Base-by-base conservation (phyloP, 2,888 invertebrate genomes). In the Agrotis clavis region DNA sequence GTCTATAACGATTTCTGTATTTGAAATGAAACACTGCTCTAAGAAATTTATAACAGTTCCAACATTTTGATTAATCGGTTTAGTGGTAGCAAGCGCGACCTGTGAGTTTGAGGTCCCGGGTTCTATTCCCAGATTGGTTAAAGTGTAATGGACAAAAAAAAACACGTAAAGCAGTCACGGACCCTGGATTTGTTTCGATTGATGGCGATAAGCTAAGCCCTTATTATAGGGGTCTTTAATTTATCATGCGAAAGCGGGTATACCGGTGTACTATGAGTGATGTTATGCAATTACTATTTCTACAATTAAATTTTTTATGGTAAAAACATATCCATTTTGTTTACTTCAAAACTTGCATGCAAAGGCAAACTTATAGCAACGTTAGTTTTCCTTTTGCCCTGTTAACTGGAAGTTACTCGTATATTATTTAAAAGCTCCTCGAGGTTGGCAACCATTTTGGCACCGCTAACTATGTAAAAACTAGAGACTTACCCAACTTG, bases 391-490 rank as follows among this genome's bases (percentile, higher is more conserved):
- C 80, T 75, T 67, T 74, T 76, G 35, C 67, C 53, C 54, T 68
- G 80, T 80, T 79, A 68, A 67, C 76, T 75, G 48, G 19, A 65
- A 79, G 64, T 71, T 67, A 62, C 57, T 79, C 68, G 62, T 78
- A 62, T 79, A 79, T 75, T 80, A 79, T 79, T 79, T 75, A 79
- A n/a, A n/a, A 79, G 71, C 76, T 80, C 60, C 71, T 65, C 62
- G 53, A 19, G 71, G 71, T 79, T 79, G 80, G 80, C 79, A 80
- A 62, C 67, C 70, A 67, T 75, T 79, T 71, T 75, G 80, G 79
- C 60, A 14, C 35, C 62, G 65, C 70, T 71, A 59, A 80, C 79
- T 71, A 59, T 21, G 65, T 79, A 80, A 79, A 79, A 79, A 79
- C 57, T 66, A 41, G 57, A 65, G 70, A 75, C 64, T 79, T 70